Evolutionary conservation across 2,113 vertebrate species (phyloP).

Genomic region (Isurus oxyrinchus): DNA sequence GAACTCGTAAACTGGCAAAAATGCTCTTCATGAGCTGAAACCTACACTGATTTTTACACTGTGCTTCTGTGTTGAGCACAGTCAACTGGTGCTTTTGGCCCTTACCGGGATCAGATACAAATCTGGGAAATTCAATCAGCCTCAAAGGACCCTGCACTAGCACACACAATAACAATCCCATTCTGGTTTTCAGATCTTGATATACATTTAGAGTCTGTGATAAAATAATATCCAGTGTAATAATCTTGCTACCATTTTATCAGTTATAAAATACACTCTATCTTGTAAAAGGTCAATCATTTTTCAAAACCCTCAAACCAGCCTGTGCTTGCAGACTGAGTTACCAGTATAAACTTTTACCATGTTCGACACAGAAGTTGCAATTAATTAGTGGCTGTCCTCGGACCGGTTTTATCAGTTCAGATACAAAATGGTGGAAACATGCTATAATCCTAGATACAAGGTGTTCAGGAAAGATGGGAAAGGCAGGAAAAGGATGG

Average conservation of each 20-base stretch:
- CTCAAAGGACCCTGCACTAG: background rate
- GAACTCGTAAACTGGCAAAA: background rate
- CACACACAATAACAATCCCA: background rate
- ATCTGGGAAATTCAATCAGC: background rate
- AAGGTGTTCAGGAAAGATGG: background rate
- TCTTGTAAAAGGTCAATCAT: background rate
- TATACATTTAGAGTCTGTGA: background rate
- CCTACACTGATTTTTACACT: background rate
- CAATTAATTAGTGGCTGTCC: background rate
- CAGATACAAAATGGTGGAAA: background rate
- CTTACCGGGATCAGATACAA: background rate
- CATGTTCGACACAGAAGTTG: background rate
- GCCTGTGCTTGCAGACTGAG: background rate
- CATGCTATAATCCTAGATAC: background rate
- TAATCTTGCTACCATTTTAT: background rate
- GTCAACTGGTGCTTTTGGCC: background rate
- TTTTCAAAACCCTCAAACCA: background rate
- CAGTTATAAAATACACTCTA: background rate
- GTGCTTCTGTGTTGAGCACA: background rate
- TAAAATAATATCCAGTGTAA: background rate
- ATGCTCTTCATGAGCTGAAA: background rate
- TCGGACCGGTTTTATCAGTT: background rate
- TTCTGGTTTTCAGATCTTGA: background rate
- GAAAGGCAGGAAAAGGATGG: too few relatives aligned
- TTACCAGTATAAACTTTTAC: background rate